Evolutionary conservation across 2,797 vertebrate species (phyloP), one percentile per base, ranked within the genome.

Genomic region (Sebastes iracundus): DNA sequence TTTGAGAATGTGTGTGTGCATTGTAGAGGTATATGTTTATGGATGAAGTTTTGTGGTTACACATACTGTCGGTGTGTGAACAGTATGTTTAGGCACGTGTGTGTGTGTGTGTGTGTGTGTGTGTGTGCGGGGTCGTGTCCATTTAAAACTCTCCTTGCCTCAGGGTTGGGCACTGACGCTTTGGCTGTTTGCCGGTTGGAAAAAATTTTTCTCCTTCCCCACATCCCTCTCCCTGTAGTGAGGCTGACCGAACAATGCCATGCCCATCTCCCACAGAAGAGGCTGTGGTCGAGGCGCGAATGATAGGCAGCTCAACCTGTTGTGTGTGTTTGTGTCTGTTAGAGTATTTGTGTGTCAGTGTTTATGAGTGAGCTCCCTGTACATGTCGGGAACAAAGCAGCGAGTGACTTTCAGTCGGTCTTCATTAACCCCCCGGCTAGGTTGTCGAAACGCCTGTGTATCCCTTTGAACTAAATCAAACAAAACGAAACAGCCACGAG

Each of bases 401-500:
- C 32, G 25, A 68, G 42, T 72, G 68, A 72, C 84, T 87, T 83
- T 82, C 76, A 81, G 65, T 86, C 79, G 63, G 30, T 82, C 77
- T 88, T 85, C 61, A 87, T 91, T 87, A 90, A 81, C 77, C 75
- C 70, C 70, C 52, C 4, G 2, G 60, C 67, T 77, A 80, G 61
- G 33, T 84, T 87, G 69, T 85, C 78, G 66, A 77, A 88, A 83
- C 0, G 27, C 59, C 72, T 22, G 12, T 66, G 60, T 52, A 55
- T 77, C 33, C n/a, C 22, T 82, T 83, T 80, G 22, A 85, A 73
- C 33, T 53, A 62, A 81, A 87, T 75, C 53, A 87, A 88, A 85
- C 46, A 59, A 80, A 89, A 79, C 23, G 38, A 79, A 83, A 60
- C 14, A 59, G 23, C 32, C 22, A 75, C 32, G 16, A 75, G 49